Conservation (phyloP, 1,140 invertebrate genomes). For the Drosophila truncata region DNA sequence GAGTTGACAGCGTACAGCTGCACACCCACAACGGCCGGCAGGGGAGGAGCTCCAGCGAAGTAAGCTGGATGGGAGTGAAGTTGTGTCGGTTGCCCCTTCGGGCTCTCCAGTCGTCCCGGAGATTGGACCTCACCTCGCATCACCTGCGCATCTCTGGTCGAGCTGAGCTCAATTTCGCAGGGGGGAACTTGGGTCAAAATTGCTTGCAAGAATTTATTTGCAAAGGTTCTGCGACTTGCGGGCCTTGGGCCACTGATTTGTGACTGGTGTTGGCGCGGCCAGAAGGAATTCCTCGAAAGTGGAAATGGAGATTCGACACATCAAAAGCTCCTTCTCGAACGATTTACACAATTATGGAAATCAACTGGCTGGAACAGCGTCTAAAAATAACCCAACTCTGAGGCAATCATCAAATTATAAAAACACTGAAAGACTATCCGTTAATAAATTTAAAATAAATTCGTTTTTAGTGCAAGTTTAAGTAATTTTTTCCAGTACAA, state of each 20-base stretch:
- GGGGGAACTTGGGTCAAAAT: constrained; percentile 40
- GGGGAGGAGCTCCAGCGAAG: constrained; percentile 1
- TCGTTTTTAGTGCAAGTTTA: neutral
- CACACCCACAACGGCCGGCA: constrained; percentile 57
- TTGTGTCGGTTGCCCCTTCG: constrained; percentile 29
- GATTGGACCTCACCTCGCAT: constrained; percentile 47
- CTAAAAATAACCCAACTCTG: neutral
- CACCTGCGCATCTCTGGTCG: constrained; percentile 53
- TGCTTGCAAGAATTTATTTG: constrained; percentile 72
- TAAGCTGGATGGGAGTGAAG: constrained; percentile 1
- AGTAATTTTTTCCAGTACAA: neutral
- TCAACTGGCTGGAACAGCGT: constrained; percentile 25
- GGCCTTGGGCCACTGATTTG: constrained; percentile 61
- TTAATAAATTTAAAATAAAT: too few species aligned
- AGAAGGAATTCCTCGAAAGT: constrained; percentile 64
- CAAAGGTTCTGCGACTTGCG: constrained; percentile 52
- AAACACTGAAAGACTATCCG: neutral
- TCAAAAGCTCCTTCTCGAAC: constrained; percentile 12
- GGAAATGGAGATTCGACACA: constrained; percentile 63
- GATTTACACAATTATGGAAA: constrained; percentile 75
- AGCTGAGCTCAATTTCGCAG: constrained; percentile 26
- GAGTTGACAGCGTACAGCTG: constrained; percentile 55
- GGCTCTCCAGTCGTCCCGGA: constrained; percentile 21
- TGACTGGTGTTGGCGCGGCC: constrained; percentile 53
- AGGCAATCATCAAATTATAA: constrained; percentile 11